Evolutionary conservation across 2,113 vertebrate species (phyloP).

Genomic region (Pogonocichla stellata): DNA sequence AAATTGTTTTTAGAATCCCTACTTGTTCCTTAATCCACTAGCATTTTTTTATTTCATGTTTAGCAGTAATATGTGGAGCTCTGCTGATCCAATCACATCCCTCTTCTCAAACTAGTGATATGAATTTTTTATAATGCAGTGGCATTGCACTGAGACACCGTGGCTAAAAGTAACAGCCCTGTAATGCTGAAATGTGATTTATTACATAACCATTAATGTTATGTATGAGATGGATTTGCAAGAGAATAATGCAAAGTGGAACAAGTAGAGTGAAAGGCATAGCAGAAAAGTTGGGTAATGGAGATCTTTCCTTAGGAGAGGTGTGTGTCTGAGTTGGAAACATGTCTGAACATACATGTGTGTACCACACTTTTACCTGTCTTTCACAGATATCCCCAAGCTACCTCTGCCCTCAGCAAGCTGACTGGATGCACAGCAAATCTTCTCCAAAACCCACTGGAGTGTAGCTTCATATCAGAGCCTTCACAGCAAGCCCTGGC

Average conservation of each 20-base stretch:
- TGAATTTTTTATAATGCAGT: neutral
- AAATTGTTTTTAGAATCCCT: neutral
- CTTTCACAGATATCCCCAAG: neutral
- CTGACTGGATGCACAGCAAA: neutral
- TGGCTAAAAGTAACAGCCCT: neutral
- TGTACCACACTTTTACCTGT: neutral
- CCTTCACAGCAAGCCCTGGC: neutral
- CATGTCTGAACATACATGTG: rapidly evolving
- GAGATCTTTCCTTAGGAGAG: neutral
- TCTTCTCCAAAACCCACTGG: neutral
- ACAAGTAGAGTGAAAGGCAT: neutral
- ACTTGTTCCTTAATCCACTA: neutral
- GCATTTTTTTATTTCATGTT: neutral
- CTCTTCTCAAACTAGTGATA: neutral
- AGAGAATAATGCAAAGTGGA: neutral
- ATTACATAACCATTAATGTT: neutral
- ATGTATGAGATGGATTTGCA: neutral
- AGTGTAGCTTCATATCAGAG: rapidly evolving
- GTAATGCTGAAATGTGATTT: neutral
- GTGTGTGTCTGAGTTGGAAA: neutral
- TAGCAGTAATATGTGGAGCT: neutral
- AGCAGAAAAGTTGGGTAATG: neutral
- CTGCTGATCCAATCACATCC: neutral
- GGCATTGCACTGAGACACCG: rapidly evolving
- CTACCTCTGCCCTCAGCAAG: neutral